Percentiles rank a stretch among this genome's conserved stretches.
phyloP scores from a whole-genome alignment of 2,113 vertebrate species.

The Gnathonemus longibarbis region DNA sequence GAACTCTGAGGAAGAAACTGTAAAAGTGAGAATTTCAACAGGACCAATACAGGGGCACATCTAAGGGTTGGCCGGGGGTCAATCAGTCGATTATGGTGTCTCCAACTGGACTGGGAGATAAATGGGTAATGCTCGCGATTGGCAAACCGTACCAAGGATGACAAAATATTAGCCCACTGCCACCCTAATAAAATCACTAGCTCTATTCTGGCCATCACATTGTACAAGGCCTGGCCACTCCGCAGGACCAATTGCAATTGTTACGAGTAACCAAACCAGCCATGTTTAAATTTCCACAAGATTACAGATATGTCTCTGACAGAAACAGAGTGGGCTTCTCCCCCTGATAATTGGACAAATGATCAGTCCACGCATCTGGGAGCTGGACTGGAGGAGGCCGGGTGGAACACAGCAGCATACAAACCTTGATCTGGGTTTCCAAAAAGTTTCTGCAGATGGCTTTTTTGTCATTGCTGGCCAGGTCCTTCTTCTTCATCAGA shows the following conservation, averaged over 20 bases:
- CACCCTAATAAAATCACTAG: background rate
- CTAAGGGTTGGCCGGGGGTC: background rate
- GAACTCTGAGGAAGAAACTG: background rate
- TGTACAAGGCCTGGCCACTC: background rate
- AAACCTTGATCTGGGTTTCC: slow-evolving; percentile 79
- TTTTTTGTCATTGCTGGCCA: slow-evolving; percentile 69
- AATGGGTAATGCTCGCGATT: background rate
- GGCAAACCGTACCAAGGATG: background rate
- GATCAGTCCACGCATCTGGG: background rate
- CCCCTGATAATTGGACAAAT: background rate
- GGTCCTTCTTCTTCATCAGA: slow-evolving; percentile 74
- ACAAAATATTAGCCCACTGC: background rate
- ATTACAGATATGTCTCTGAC: background rate
- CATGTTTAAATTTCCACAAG: background rate
- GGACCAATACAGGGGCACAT: background rate
- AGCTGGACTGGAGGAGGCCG: background rate
- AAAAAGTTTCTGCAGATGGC: slow-evolving; percentile 72
- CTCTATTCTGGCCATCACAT: background rate
- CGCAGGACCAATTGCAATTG: background rate
- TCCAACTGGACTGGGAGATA: background rate
- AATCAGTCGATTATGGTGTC: background rate
- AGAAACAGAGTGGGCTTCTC: background rate
- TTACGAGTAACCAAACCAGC: background rate
- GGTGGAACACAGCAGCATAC: background rate
- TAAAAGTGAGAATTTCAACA: background rate